Base-by-base conservation (phyloP, 2,888 invertebrate genomes). In the Plebejus anna region DNA sequence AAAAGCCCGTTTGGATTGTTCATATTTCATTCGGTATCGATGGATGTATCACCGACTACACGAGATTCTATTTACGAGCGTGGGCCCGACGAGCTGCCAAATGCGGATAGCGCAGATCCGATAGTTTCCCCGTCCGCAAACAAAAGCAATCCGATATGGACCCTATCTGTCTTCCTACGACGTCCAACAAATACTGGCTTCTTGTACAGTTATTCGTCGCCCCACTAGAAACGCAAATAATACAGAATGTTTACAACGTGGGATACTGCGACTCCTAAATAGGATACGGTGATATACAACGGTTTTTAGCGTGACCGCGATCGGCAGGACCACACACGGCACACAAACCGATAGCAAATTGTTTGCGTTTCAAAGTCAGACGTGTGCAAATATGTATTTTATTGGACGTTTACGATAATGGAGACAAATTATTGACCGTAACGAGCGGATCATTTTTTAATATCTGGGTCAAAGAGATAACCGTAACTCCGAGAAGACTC, bases 1-100 rank as follows among this genome's bases (percentile, higher is more conserved):
- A 80, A 78, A 78, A 79, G 81, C 82, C 82, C 83, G 84, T 84
- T 86, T 84, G 82, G 82, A 84, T 83, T 87, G 87, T 88, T 89
- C 89, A 90, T 91, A 91, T 90, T 91, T 90, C 90, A 90, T 87
- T 83, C 84, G 80, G 83, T 90, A 91, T 91, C 90, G 84, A 87
- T 81, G 87, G 86, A 89, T 88, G 89, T 90, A 90, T 89, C 89
- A 88, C 85, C 83, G 85, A 83, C 76, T 79, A 79, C 89, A 89
- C 86, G 79, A 86, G 87, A 87, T 87, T 84, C 86, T 88, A 89
- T 91, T 90, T 89, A 90, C 86, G 88, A 90, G 88, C 87, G 84
- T 86, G 82, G 84, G 84, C 83, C 81, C 84, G 84, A 83, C 81
- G 81, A 80, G 88, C 87, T 87, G 87, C 86, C 83, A 86, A 80